Base-by-base conservation (phyloP, 1,140 invertebrate species). In the Dinoponera quadriceps region DNA sequence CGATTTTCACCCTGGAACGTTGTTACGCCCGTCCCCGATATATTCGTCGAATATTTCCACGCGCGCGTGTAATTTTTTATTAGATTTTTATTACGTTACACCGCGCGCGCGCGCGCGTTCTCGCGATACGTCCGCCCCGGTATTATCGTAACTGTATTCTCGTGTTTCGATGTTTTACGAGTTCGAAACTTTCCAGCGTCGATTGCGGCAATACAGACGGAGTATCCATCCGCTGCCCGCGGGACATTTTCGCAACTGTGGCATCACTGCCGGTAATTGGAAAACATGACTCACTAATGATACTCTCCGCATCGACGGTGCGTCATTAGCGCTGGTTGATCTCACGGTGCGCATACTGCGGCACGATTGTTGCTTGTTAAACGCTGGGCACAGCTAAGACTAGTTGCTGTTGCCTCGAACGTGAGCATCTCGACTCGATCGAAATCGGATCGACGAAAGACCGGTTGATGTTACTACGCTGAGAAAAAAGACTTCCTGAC, bases 261-360 rank as follows among this genome's bases (percentile, higher is more conserved):
- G 54, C 74, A 68, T 66, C 29, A 68, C 16, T 29, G 74, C 29
- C 20, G 22, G 20, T 77, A 77, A 77, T 77, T 77, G 74, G 16
- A 65, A 77, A 77, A 77, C 27, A 54, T 77, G 74, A 77, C 22
- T 77, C 74, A 77, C 44, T 77, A 77, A 77, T 77, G 29, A 77
- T 38, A 68, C 66, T 66, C 62, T 66, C 62, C 48, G 27, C 48
- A 77, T 66, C 44, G 29, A 66, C 66, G 33, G 20, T 66, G 62
- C 74, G 74, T 77, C 48, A 66, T 77, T 62, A 74, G 38, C 55
- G 22, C 44, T 38, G 18, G 18, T 48, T 77, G 74, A 51, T 77
- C 29, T 68, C 29, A 54, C 22, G 13, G 65, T 16, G 48, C 9
- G 14, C 11, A 63, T 4, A 74, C 38, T 27, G 38, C 11, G 33